Conservation (phyloP, 1,140 invertebrate species). For the Drosophila seguyi region DNA sequence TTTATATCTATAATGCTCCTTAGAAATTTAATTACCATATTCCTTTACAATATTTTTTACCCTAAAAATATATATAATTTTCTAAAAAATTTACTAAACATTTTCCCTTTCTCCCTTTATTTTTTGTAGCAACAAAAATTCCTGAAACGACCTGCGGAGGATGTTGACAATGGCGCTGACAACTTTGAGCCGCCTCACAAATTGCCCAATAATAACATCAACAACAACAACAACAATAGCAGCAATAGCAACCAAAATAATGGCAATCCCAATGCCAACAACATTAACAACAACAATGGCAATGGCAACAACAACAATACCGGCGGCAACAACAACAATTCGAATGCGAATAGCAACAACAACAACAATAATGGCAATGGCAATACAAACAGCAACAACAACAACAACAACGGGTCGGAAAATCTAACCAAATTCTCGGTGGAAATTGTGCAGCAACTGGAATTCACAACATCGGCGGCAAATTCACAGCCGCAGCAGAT, state of each 20-base stretch:
- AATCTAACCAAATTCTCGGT: conserved; percentile 93
- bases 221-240: conserved; percentile 83
- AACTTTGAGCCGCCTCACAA: conserved; percentile 91
- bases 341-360: conserved; percentile 54
- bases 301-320: conserved; percentile 86
- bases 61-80: too few species aligned
- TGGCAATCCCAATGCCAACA: conserved; percentile 86
- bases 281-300: conserved; percentile 55
- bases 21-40: too few species aligned
- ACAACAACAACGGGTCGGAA: conserved; percentile 85
- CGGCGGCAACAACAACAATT: conserved; percentile 50
- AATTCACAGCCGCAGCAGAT: conserved; percentile 95
- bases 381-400: conserved; percentile 69
- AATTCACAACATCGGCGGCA: conserved; percentile 93
- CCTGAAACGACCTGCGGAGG: conserved; percentile 90
- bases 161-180: conserved; percentile 88
- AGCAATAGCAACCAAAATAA: conserved; percentile 83
- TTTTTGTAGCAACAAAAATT: conserved; percentile 90
- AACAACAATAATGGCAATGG: conserved; percentile 85
- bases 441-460: conserved; percentile 95
- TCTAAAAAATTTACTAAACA: too few species aligned
- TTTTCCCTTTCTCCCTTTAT: too few species aligned
- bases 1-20: too few species aligned
- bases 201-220: conserved; percentile 89
- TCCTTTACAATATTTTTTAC: too few species aligned